Base-by-base conservation (phyloP, 2,888 invertebrate genomes). In the Drosophila aldrichi region DNA sequence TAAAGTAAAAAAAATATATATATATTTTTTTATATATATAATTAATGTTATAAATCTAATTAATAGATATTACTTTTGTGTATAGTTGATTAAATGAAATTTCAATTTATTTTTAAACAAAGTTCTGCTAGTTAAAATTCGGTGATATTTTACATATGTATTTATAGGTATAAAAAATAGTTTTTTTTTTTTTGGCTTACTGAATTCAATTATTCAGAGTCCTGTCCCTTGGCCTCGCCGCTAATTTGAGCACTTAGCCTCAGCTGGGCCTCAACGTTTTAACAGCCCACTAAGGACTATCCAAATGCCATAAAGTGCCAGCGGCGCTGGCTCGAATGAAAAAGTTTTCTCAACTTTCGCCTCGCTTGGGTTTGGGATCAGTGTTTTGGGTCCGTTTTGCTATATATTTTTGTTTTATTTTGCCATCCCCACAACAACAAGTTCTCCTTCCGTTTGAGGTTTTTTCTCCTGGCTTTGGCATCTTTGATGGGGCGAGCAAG, bases 261-360 rank as follows among this genome's bases (percentile, higher is more conserved):
- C 84, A 84, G 78, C 85, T 82, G 82, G 71, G 55, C 60, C 51
- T 40, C 44, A 54, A 48, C 18, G 46, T 22, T 68, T 76, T 59
- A 48, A 60, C 66, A 59, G 41, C 57, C 63, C 69, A 63, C 41
- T 43, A 49, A 54, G 70, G 69, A 73, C 82, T 65, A 65, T 63
- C 77, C 82, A 79, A 84, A 74, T 77, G 74, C 82, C 82, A 80
- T 82, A 79, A 82, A 88, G 56, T 73, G 88, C 80, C 71, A 68
- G 44, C 57, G 70, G 86, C 85, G n/a, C 10, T 10, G 73, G 54
- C 38, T 34, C 48, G 36, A 55, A 67, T 38, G 57, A 67, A 64
- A 74, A 81, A 88, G 69, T 61, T 86, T 63, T 40, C 54, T 22
- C 62, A 81, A 81, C 66, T 83, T 85, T 69, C n/a, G 51, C 9